A percentile compares a stretch with the other conserved stretches of the same genome.
These are phyloP conservation scores for Thaumetopoea pityocampa DNA, from an alignment of 1,140 invertebrate species.

Conservation along the genomic window DNA sequence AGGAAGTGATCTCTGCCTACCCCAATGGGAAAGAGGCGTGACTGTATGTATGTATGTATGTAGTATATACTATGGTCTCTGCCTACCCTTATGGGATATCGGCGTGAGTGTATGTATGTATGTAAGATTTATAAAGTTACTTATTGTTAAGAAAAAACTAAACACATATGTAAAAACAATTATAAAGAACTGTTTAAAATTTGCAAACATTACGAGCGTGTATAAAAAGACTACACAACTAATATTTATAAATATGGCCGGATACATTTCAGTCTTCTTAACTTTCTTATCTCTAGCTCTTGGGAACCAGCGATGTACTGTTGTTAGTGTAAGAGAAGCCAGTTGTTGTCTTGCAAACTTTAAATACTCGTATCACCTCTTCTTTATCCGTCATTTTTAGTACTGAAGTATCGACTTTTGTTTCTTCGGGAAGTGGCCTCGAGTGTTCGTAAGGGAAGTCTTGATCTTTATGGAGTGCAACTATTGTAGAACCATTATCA, in stretches of 20 bases:
- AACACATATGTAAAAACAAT: too few species aligned
- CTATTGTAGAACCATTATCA: constrained; percentile 84
- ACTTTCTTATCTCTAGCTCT: constrained; percentile 80
- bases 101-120: too few species aligned
- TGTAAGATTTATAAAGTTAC: too few species aligned
- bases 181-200: too few species aligned
- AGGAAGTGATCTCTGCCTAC: too few species aligned
- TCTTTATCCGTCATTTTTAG: constrained; percentile 80
- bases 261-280: constrained; percentile 81
- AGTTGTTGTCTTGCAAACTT: constrained; percentile 80
- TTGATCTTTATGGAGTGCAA: constrained; percentile 91
- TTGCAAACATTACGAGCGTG: too few species aligned
- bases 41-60: too few species aligned
- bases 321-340: constrained; percentile 85
- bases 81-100: too few species aligned
- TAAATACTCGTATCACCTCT: constrained; percentile 80
- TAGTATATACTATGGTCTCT: too few species aligned
- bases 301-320: constrained; percentile 88
- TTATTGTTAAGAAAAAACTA: too few species aligned
- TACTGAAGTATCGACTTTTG: constrained; percentile 64
- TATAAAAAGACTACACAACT: too few species aligned
- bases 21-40: too few species aligned
- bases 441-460: constrained; percentile 91
- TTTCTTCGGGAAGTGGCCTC: constrained; percentile 80
- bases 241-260: constrained; percentile 83